Conservation (phyloP, 2,888 invertebrate species). For the Lepidochrysops patricia region DNA sequence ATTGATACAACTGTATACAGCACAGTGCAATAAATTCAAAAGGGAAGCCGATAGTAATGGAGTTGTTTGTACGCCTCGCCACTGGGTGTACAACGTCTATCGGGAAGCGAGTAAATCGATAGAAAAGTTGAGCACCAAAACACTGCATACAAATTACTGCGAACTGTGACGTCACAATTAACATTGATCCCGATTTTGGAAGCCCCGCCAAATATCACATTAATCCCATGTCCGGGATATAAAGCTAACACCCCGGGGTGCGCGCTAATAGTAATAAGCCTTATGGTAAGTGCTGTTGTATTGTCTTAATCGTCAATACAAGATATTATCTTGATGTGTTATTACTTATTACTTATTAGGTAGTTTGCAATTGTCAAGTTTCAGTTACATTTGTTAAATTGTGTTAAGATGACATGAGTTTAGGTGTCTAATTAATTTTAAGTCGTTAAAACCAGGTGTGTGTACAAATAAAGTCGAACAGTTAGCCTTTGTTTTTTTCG, state of each 20-base stretch:
- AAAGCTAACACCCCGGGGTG: not conserved
- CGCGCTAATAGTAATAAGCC: not conserved
- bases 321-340: not conserved
- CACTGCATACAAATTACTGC: not conserved
- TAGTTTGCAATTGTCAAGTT: not conserved
- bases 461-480: no score
- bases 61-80: no score
- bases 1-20: no score
- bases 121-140: not conserved
- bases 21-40: no score
- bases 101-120: no score
- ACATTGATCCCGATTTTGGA: not conserved
- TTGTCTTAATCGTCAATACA: not conserved
- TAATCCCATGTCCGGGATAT: not conserved
- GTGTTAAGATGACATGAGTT: not conserved
- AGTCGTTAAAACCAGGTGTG: no score
- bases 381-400: not conserved
- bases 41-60: no score
- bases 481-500: no score
- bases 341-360: not conserved
- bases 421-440: no score
- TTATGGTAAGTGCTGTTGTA: not conserved
- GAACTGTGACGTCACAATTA: not conserved
- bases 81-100: no score
- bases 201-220: not conserved